Evolutionary conservation across 35 echinoderm and acorn worm genomes (phyloP), one percentile per base, ranked within the genome.

Genomic region (Patiria miniata): DNA sequence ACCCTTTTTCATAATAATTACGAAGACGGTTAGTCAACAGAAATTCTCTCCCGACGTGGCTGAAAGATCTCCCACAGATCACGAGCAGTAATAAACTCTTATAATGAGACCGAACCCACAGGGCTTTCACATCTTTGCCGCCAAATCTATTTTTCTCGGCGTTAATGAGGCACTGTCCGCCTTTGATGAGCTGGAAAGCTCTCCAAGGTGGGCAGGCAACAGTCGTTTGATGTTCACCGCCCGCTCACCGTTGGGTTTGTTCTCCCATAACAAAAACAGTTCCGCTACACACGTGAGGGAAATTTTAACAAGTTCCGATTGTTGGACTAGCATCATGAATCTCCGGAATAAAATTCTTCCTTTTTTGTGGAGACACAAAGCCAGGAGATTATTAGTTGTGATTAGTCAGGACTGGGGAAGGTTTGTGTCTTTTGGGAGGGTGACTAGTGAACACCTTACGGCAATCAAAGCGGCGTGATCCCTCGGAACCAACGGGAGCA

Each of bases 181-280:
- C 65, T 73, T 73, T 73, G 65, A 73, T 73, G 65, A 73, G 21
- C 19, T 22, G 26, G 19, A 8, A 7, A 22, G 26, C 23, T 73
- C 65, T 73, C 65, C 19, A 73, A 73, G 65, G 65, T 73, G 34
- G 26, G 65, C 65, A 36, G 65, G 65, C 65, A 73, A 73, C 65
- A 23, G 65, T 30, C 34, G 65, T 73, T 73, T 73, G 65, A 73
- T 73, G 65, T 73, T 73, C 65, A 73, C 65, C 65, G 65, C 65
- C 65, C 7, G 8, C 65, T 2, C 29, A 12, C 42, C 42, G 42
- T 12, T 4, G 42, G 21, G 65, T 23, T 73, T 73, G 65, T 73
- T 22, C 34, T 6, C 23, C 10, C 21, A 16, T 6, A 61, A 30
- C 28, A n/a, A n/a, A n/a, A n/a, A n/a, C n/a, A n/a, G n/a, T n/a